Evolutionary conservation across 1,140 invertebrate species (phyloP), one percentile per base, ranked within the genome.

Genomic region (Glossosoma conforme): DNA sequence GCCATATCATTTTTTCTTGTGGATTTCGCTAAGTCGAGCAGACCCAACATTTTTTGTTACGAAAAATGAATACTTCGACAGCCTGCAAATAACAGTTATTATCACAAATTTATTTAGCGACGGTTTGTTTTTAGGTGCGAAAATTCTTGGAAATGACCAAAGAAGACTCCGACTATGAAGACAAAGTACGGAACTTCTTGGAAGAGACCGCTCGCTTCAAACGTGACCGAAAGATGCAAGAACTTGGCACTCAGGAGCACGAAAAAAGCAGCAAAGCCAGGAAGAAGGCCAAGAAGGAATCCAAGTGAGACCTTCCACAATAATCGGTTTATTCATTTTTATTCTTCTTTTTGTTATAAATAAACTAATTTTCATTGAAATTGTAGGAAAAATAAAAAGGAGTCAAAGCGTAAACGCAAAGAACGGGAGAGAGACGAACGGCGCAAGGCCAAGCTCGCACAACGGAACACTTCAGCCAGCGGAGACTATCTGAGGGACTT

Each of bases 161-260:
- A 67, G 84, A 85, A 59, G 87, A 90, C 61, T 86, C 85, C 0
- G 87, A 89, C 65, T 90, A 89, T 60, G 86, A 89, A 63, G 82
- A 85, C 38, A 89, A 88, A 71, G 85, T 91, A 24, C 77, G 86
- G 2, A 88, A 87, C 62, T 87, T 90, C 62, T 69, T 91, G 33
- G 86, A 87, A 56, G 87, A 90, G 59, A 86, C 85, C 6, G 81
- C 80, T 25, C 83, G 84, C 61, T 89, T 86, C 74, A 88, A 88
- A 60, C 83, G 85, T 57, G 82, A 84, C 56, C 83, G 85, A 60
- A 82, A 83, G 58, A 72, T 75, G 69, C 72, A 75, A 49, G 70
- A 75, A 51, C 58, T 75, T 1, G 72, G 69, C n/a, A 67, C 72
- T 41, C 80, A 82, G 54, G 83, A 85, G 25, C 82, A 84, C 54